phyloP scores from a whole-genome alignment of 1,140 invertebrate genomes.

The Notospermus geniculatus region DNA sequence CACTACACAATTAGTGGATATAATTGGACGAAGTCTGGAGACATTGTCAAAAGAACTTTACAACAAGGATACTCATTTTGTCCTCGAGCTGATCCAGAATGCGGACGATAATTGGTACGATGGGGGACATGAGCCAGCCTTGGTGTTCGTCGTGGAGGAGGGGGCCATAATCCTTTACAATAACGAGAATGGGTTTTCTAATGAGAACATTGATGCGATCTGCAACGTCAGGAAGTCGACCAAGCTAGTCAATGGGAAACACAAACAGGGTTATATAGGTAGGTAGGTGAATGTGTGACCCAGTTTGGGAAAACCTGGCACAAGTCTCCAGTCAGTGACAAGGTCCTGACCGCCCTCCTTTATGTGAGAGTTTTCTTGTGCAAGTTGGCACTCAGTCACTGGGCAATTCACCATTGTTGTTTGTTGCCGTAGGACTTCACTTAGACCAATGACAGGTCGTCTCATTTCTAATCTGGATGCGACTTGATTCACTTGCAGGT shows the following conservation, averaged over 20 bases:
- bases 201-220: slow-evolving; percentile 49
- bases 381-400: too few relatives aligned
- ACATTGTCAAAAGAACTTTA: slow-evolving; percentile 54
- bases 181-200: slow-evolving; percentile 53
- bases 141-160: slow-evolving; percentile 46
- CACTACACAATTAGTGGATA: slow-evolving; percentile 18
- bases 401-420: too few relatives aligned
- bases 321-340: too few relatives aligned
- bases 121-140: slow-evolving; percentile 29
- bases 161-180: slow-evolving; percentile 44
- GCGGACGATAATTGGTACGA: slow-evolving; percentile 56
- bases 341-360: too few relatives aligned
- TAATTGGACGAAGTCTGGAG: slow-evolving; percentile 11
- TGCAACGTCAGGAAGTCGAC: slow-evolving; percentile 56
- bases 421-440: too few relatives aligned
- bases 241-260: slow-evolving; percentile 44
- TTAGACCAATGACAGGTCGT: too few relatives aligned
- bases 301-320: too few relatives aligned
- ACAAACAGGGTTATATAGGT: slow-evolving; percentile 53
- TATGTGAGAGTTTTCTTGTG: too few relatives aligned
- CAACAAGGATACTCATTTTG: slow-evolving; percentile 56
- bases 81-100: slow-evolving; percentile 54
- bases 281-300: background rate
- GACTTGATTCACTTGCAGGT: too few relatives aligned
- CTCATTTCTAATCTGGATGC: too few relatives aligned